These are phyloP conservation scores for Thaumatotibia leucotreta DNA, from an alignment of 1,140 invertebrate genomes.

Conservation along the genomic window DNA sequence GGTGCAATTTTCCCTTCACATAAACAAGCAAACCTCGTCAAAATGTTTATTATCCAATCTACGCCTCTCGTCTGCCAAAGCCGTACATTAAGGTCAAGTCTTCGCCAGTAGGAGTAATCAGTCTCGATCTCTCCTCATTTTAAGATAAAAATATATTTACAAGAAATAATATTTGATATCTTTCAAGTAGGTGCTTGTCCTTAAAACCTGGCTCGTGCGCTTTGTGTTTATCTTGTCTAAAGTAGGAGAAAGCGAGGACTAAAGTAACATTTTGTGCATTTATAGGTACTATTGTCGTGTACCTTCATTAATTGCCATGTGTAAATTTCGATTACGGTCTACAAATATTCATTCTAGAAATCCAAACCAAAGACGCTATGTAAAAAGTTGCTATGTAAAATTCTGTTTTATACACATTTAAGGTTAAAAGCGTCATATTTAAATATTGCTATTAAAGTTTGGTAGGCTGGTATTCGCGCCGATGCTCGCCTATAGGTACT, in stretches of 20 bases:
- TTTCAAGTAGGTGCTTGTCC: background rate
- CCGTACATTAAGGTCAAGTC: constrained; percentile 6
- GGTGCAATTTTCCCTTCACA: constrained; percentile 6
- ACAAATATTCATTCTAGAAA: too few species aligned
- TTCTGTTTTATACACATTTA: too few species aligned
- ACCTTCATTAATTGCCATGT: too few species aligned
- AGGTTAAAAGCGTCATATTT: too few species aligned
- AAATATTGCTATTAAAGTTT: too few species aligned
- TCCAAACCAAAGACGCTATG: too few species aligned
- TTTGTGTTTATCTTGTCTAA: background rate
- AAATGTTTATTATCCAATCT: constrained; percentile 14
- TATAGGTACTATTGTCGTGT: too few species aligned
- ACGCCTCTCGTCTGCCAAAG: background rate
- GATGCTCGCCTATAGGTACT: background rate
- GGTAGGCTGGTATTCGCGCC: background rate
- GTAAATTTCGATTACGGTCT: too few species aligned
- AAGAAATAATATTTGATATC: background rate
- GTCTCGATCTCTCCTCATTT: background rate
- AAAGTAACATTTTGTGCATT: too few species aligned
- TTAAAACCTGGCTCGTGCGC: background rate
- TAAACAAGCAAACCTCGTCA: constrained; percentile 1
- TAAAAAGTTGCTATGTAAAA: too few species aligned
- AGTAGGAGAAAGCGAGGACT: too few species aligned
- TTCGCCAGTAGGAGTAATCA: background rate
- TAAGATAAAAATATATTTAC: background rate